phyloP scores from a whole-genome alignment of 1,140 invertebrate species.

The Diploscapter pachys region DNA sequence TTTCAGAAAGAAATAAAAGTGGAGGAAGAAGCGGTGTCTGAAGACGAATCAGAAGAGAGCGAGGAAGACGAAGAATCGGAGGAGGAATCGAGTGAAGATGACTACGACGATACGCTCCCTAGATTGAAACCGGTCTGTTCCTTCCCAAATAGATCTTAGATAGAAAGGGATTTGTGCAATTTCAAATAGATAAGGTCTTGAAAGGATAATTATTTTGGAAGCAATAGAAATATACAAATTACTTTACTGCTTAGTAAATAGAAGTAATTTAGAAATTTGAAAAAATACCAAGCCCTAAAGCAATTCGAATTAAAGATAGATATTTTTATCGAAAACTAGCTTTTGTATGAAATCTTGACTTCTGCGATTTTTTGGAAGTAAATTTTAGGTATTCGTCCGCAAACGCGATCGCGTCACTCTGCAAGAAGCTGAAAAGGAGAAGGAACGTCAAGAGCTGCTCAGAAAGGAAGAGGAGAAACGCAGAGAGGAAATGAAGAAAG shows the following conservation, averaged over 20 bases:
- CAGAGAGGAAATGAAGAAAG: conserved; percentile 26
- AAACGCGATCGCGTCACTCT: conserved; percentile 89
- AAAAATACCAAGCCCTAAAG: no score
- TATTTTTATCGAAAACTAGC: no score
- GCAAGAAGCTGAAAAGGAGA: conserved; percentile 85
- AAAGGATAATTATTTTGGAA: no score
- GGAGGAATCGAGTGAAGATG: conserved; percentile 70
- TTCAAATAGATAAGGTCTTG: no score
- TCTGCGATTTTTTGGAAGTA: conserved; percentile 62
- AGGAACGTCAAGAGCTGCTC: conserved; percentile 76
- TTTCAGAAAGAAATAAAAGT: no score
- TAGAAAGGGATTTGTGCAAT: no score
- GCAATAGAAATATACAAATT: no score
- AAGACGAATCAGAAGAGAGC: conserved; percentile 69
- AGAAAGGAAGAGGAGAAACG: conserved; percentile 72
- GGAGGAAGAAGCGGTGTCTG: conserved; percentile 60
- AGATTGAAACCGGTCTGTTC: conserved; percentile 24
- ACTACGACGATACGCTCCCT: conserved; percentile 70
- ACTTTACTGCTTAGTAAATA: no score
- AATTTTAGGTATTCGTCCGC: conserved; percentile 82
- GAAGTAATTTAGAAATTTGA: no score
- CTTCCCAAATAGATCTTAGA: neutral
- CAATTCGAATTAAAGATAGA: no score
- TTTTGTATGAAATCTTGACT: no score
- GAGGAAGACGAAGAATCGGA: conserved; percentile 72